phyloP scores from a whole-genome alignment of 2,888 invertebrate genomes.

The Tuberolachnus salignus region DNA sequence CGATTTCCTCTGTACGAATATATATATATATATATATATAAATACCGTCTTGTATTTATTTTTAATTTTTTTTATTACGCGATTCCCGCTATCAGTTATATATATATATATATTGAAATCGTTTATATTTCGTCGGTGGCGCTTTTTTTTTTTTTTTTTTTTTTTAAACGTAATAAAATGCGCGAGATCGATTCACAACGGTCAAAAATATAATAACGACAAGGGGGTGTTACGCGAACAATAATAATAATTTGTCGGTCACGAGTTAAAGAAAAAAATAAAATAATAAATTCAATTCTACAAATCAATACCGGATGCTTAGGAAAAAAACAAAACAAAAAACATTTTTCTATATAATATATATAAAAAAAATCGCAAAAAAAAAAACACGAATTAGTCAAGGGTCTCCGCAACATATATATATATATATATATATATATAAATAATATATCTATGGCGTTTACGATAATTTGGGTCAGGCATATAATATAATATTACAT shows the following conservation, averaged over 20 bases:
- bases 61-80: slow-evolving; percentile 13
- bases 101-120: slow-evolving; percentile 18
- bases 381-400: slow-evolving; percentile 26
- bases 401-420: background rate
- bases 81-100: background rate
- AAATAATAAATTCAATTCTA: too few species aligned
- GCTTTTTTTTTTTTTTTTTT: too few species aligned
- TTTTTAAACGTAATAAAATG: background rate
- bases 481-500: background rate
- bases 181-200: background rate
- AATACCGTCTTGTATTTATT: too few species aligned
- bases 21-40: too few species aligned
- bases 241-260: background rate
- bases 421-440: too few species aligned
- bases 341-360: background rate
- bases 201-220: background rate
- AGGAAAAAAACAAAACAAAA: too few species aligned
- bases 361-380: too few species aligned
- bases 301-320: background rate
- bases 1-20: background rate
- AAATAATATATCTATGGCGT: background rate
- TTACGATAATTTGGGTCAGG: slow-evolving; percentile 15
- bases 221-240: background rate
- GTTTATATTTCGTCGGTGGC: too few species aligned
- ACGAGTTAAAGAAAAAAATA: slow-evolving; percentile 5